Base-by-base conservation (phyloP, 2,113 vertebrate species). In the Cathartes aura region DNA sequence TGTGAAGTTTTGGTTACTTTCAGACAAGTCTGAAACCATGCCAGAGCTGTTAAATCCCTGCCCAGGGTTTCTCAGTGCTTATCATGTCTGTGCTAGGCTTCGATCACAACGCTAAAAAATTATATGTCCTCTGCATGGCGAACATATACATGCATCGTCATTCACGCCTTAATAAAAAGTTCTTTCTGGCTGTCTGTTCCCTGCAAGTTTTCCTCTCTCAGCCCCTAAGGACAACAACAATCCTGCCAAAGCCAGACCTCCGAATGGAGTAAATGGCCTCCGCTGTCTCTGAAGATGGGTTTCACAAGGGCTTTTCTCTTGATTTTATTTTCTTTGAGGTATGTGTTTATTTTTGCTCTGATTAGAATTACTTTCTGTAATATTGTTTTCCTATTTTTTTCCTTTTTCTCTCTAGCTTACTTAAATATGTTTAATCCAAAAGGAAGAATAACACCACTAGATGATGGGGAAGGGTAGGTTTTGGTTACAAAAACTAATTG, bases 41-140 rank as follows among this genome's bases (percentile, higher is more conserved):
- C 38, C 76, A 90, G 68, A 79, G 86, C 36, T 63, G 48, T 71
- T 74, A 68, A 89, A 92, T 89, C 56, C 38, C 76, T 52, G 60
- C 24, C 45, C 16, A 24, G 38, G 27, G 15, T 71, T 95, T 84
- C 75, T 55, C 30, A 12, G 79, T 29, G 79, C n/a, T 58, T 43
- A 22, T 23, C 29, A 9, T 5, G 34, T 59, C 71, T 80, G 12
- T 73, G 62, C 58, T 87, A 34, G 45, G 30, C 50, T 91, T 85
- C 26, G 0, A 32, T 67, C 70, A 42, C 63, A 74, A 15, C 0
- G 0, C 43, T 81, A 62, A 60, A 73, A 70, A 71, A 67, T 79
- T 34, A 26, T 6, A 29, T 60, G 24, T 75, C 38, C n/a, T 79
- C 26, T 1, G 53, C 36, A 15, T 48, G 53, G 62, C 53, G 92